Conservation (phyloP, 2,888 invertebrate genomes). For the Blera fallax region DNA sequence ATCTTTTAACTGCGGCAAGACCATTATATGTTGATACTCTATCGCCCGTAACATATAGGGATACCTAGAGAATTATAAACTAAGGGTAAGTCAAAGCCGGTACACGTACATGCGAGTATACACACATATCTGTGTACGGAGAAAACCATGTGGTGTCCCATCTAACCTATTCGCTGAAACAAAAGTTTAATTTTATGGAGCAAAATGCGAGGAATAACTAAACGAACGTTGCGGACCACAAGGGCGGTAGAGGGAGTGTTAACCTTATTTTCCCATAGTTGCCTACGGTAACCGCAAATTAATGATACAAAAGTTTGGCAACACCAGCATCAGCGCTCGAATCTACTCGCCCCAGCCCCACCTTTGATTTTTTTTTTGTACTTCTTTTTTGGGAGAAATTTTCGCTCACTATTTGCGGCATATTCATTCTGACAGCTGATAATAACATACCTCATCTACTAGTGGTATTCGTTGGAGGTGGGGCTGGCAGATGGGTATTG, state of each 20-base stretch:
- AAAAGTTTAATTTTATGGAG: slow-evolving; percentile 31
- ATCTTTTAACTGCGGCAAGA: neutral
- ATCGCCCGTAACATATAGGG: neutral
- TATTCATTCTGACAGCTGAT: slow-evolving; percentile 42
- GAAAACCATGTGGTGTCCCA: neutral
- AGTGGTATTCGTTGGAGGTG: neutral
- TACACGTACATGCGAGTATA: too few species aligned
- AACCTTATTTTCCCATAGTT: neutral
- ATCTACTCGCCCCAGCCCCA: neutral
- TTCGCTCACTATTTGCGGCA: slow-evolving; percentile 22
- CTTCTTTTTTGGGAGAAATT: neutral
- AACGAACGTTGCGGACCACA: neutral
- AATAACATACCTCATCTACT: slow-evolving; percentile 36
- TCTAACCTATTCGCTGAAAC: neutral
- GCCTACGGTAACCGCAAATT: slow-evolving; percentile 50
- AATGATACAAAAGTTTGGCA: slow-evolving; percentile 54
- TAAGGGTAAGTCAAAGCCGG: neutral
- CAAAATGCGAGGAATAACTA: neutral
- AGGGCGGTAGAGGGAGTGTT: neutral
- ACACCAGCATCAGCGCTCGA: neutral
- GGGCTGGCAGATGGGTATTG: neutral
- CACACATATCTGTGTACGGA: neutral
- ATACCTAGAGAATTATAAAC: too few species aligned
- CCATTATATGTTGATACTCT: neutral
- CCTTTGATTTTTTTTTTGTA: neutral